Conservation (phyloP, 53 echinoderm and acorn worm species). For the Glandiceps talaboti region DNA sequence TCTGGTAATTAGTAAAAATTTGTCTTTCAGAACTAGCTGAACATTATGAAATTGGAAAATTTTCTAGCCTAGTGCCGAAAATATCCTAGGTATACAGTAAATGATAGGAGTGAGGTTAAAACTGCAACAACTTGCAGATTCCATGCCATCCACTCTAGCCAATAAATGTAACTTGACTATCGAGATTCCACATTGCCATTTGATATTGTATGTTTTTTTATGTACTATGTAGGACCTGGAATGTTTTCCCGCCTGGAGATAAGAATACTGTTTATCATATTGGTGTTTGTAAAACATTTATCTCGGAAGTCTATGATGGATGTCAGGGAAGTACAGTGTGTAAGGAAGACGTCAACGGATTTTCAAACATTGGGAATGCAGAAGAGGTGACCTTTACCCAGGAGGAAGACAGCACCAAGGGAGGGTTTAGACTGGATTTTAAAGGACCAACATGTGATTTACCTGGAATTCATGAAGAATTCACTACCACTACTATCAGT, state of each 20-base stretch:
- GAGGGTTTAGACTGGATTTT: slow-evolving; percentile 64
- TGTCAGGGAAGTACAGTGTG: neutral
- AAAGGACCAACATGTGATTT: slow-evolving; percentile 24
- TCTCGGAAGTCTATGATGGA: neutral
- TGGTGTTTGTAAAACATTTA: neutral
- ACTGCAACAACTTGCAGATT: no score
- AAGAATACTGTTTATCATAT: neutral
- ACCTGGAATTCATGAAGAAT: neutral
- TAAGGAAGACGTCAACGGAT: neutral
- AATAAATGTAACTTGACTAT: no score
- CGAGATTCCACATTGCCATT: no score
- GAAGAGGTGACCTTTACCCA: neutral
- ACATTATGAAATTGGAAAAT: no score
- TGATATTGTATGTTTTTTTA: no score
- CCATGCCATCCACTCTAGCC: no score
- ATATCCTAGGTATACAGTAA: no score
- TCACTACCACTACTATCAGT: slow-evolving; percentile 25
- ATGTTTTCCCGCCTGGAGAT: neutral
- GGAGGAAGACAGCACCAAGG: slow-evolving; percentile 9
- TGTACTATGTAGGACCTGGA: neutral
- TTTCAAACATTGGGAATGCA: neutral
- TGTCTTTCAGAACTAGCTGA: no score
- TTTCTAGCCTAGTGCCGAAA: no score
- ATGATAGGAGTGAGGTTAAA: no score
- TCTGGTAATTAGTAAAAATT: no score